Percentiles rank a stretch among this genome's conserved stretches.
Evolutionary conservation across 2,888 invertebrate genomes (phyloP).

Genomic region (Philopedon plagiatum): DNA sequence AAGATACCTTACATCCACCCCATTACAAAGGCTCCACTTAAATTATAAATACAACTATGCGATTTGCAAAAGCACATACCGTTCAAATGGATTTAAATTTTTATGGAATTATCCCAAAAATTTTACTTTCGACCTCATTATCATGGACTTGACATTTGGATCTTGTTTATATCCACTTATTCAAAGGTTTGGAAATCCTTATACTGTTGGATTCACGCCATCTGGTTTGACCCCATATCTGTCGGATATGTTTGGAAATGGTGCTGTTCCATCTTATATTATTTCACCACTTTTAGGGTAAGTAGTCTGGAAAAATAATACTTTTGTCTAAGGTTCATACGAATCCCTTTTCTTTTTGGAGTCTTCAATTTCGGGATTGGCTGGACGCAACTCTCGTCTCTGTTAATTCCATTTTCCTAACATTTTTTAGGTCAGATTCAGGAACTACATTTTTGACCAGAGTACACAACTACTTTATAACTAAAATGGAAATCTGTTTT

Average conservation of each 20-base stretch:
- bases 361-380: no score
- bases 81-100: slow-evolving; percentile 56
- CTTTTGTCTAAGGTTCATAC: no score
- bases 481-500: slow-evolving; percentile 35
- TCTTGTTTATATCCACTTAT: slow-evolving; percentile 59
- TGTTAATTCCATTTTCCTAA: no score
- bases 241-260: slow-evolving; percentile 55
- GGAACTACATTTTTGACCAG: slow-evolving; percentile 50
- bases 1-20: slow-evolving; percentile 11
- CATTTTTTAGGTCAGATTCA: slow-evolving; percentile 45
- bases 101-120: slow-evolving; percentile 58
- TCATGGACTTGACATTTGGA: slow-evolving; percentile 58
- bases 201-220: slow-evolving; percentile 55
- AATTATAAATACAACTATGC: slow-evolving; percentile 40
- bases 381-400: no score
- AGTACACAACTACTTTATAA: slow-evolving; percentile 33
- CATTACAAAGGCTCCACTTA: slow-evolving; percentile 2
- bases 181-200: slow-evolving; percentile 60
- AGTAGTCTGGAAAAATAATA: background rate
- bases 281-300: slow-evolving; percentile 53
- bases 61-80: slow-evolving; percentile 42
- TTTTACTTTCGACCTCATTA: slow-evolving; percentile 61
- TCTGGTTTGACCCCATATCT: slow-evolving; percentile 52
- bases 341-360: no score
- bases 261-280: slow-evolving; percentile 56